Evolutionary conservation across 2,888 invertebrate species (phyloP).

Genomic region (Pyrrhosoma nymphula): DNA sequence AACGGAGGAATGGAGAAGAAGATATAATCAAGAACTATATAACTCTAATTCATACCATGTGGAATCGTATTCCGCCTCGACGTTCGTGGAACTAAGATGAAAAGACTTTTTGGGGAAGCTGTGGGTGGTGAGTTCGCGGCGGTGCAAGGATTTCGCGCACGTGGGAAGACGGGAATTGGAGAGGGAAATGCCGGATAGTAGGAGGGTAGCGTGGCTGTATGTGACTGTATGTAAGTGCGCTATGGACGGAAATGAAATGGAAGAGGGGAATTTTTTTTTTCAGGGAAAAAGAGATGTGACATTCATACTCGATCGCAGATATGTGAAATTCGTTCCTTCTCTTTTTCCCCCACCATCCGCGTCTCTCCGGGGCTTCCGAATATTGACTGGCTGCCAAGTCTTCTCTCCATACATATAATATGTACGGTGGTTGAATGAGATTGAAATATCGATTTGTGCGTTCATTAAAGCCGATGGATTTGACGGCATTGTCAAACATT

Average conservation of each 20-base stretch:
- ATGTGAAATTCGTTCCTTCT: neutral
- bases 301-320: neutral
- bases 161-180: no score
- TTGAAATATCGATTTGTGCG: slow-evolving; percentile 3
- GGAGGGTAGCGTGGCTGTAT: neutral
- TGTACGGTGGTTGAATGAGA: slow-evolving; percentile 7
- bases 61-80: neutral
- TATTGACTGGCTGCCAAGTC: neutral
- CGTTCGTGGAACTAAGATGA: neutral
- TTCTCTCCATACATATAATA: neutral
- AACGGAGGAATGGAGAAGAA: no score
- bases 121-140: no score
- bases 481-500: neutral
- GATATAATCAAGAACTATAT: no score
- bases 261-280: no score
- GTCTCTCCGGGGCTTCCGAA: neutral
- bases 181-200: neutral
- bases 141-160: no score
- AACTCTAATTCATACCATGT: no score
- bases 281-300: neutral
- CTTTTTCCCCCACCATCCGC: neutral
- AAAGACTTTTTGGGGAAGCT: neutral
- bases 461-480: slow-evolving; percentile 6
- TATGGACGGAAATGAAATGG: no score
- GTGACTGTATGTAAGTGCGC: no score